phyloP scores from a whole-genome alignment of 1,140 invertebrate species.

The Oscheius sp. region DNA sequence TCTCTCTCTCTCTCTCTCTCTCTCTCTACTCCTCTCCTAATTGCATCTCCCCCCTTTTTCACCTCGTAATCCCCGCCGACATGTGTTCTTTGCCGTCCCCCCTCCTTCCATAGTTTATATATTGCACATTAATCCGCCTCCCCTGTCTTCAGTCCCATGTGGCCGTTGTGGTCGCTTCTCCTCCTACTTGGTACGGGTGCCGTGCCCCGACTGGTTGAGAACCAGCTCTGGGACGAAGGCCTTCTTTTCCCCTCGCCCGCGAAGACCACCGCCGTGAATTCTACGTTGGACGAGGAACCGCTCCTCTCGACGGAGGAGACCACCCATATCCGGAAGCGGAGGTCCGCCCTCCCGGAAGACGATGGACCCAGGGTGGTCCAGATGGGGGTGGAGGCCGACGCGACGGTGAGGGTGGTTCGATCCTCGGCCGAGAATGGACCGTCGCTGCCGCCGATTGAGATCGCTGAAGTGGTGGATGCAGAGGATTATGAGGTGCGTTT shows the following conservation, averaged over 20 bases:
- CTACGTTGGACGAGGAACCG: neutral
- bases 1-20: neutral
- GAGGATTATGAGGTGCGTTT: slow-evolving; percentile 51
- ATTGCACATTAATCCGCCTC: neutral
- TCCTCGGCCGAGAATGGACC: neutral
- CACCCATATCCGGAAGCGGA: too few species aligned
- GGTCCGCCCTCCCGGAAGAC: too few species aligned
- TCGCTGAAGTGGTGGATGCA: slow-evolving; percentile 26
- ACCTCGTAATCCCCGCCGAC: neutral
- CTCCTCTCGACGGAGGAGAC: neutral
- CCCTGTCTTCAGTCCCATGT: neutral
- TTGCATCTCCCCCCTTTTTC: neutral
- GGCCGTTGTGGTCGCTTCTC: neutral
- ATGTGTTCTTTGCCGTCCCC: neutral
- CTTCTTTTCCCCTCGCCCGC: neutral
- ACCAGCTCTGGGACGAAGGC: slow-evolving; percentile 1
- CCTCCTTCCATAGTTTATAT: neutral
- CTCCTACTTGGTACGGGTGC: neutral
- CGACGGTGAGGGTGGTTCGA: slow-evolving; percentile 14
- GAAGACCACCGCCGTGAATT: neutral
- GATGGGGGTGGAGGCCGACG: neutral
- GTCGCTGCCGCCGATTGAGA: slow-evolving; percentile 18
- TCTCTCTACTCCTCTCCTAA: neutral
- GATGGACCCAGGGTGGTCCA: neutral
- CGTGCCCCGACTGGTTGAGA: neutral